A percentile compares a stretch with the other conserved stretches of the same genome.
These are phyloP conservation scores for Ornithorhynchus anatinus DNA, from an alignment of 2,113 vertebrate species.

Conservation along the genomic window DNA sequence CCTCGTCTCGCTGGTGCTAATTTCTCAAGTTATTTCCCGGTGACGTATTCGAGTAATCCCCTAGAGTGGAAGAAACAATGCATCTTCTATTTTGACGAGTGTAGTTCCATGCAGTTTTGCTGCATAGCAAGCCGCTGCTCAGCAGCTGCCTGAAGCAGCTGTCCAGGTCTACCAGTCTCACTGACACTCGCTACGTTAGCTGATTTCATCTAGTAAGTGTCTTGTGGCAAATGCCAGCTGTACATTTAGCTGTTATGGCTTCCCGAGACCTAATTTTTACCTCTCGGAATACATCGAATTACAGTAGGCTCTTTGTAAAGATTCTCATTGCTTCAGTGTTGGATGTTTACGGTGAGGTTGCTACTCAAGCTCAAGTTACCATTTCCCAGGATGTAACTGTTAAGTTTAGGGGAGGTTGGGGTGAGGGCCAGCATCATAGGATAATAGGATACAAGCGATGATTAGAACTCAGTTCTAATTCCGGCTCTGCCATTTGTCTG, in stretches of 20 bases:
- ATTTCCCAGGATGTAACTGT: neutral
- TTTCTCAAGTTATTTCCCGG: neutral
- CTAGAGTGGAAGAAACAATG: neutral
- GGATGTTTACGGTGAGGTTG: no score
- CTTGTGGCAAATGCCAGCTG: conserved; percentile 6
- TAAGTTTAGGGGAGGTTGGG: neutral
- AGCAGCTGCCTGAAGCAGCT: conserved; percentile 44
- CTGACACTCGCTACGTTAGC: conserved; percentile 32
- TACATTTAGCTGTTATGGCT: neutral
- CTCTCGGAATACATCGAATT: conserved; percentile 17
- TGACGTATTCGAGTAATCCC: neutral
- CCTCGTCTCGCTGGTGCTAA: neutral
- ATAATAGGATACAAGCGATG: no score
- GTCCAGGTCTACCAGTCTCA: conserved; percentile 7
- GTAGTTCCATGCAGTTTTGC: neutral
- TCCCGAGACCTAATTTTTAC: conserved; percentile 14
- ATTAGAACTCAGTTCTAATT: no score
- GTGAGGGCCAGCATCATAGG: no score
- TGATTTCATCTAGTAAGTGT: neutral
- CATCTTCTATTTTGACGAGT: neutral
- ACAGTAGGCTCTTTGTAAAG: neutral
- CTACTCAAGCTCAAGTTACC: conserved; percentile 14
- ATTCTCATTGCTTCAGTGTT: no score
- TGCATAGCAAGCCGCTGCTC: neutral
- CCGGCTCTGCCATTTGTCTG: no score